Conservation (phyloP, 2,797 vertebrate genomes). For the Danionella dracula region DNA sequence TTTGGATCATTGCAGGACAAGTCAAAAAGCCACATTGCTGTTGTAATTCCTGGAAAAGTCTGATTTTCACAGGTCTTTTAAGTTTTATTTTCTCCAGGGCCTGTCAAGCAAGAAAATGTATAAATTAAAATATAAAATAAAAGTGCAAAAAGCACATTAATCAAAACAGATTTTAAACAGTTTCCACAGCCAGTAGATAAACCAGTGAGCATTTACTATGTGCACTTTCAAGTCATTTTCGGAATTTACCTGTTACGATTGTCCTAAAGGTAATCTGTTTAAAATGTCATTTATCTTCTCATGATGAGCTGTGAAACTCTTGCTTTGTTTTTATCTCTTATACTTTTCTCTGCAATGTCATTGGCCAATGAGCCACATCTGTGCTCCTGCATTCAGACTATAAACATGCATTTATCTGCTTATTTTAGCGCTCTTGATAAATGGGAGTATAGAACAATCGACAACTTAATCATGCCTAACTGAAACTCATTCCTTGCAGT, state of each 20-base stretch:
- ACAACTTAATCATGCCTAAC: background rate
- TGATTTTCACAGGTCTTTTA: too few species aligned
- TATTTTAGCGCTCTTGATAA: background rate
- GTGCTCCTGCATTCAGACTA: background rate
- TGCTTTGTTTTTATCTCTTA: background rate
- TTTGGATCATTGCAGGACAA: too few species aligned
- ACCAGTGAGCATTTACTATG: too few species aligned
- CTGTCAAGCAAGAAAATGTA: too few species aligned
- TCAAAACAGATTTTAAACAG: too few species aligned
- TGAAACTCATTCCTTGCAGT: background rate
- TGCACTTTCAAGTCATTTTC: background rate
- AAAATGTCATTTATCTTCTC: slow-evolving; percentile 11
- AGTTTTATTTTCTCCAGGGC: too few species aligned
- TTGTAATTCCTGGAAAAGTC: too few species aligned
- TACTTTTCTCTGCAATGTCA: background rate
- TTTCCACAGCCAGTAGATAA: too few species aligned
- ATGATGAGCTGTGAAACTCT: background rate
- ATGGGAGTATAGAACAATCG: background rate
- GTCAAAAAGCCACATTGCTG: too few species aligned
- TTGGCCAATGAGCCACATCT: background rate
- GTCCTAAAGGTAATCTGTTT: background rate
- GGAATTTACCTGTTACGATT: slow-evolving; percentile 6
- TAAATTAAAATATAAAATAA: too few species aligned
- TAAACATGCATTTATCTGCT: background rate
- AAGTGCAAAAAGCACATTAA: too few species aligned